Evolutionary conservation across 2,888 invertebrate species (phyloP).

Genomic region (Anthoptus insignis): DNA sequence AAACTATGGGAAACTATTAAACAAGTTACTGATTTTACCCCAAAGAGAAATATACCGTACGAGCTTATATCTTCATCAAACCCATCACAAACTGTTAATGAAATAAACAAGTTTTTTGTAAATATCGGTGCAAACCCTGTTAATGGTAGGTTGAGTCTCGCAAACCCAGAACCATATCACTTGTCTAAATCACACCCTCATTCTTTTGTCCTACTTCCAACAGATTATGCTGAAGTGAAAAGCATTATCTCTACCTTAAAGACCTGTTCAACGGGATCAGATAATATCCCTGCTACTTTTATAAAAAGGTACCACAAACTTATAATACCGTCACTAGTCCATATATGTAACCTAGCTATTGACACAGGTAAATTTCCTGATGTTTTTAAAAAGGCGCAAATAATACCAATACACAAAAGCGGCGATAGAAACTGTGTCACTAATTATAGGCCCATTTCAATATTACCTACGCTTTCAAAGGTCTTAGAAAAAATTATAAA

Average conservation of each 20-base stretch:
- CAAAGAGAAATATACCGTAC: not conserved
- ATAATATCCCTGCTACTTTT: not conserved
- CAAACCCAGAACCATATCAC: not conserved
- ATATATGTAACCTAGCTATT: not conserved
- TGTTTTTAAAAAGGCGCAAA: constrained; percentile 13
- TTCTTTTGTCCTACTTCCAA: not conserved
- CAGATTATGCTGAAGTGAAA: not conserved
- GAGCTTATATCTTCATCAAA: not conserved
- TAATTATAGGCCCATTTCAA: constrained; percentile 26
- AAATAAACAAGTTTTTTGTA: not conserved
- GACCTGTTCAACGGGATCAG: not conserved
- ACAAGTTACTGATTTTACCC: not conserved
- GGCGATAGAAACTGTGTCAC: constrained; percentile 14
- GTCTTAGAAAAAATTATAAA: constrained; percentile 27
- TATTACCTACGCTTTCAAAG: constrained; percentile 20
- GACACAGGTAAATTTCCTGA: not conserved
- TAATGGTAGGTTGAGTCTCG: not conserved
- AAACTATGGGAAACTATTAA: not conserved
- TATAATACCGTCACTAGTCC: not conserved
- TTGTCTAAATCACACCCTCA: not conserved
- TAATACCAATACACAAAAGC: constrained; percentile 27
- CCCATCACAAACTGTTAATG: not conserved
- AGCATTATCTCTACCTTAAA: not conserved
- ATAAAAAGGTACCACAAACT: not conserved
- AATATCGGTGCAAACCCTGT: not conserved